Evolutionary conservation across 2,888 invertebrate species (phyloP), one percentile per base, ranked within the genome.

Genomic region (Nemotelus nigrinus): DNA sequence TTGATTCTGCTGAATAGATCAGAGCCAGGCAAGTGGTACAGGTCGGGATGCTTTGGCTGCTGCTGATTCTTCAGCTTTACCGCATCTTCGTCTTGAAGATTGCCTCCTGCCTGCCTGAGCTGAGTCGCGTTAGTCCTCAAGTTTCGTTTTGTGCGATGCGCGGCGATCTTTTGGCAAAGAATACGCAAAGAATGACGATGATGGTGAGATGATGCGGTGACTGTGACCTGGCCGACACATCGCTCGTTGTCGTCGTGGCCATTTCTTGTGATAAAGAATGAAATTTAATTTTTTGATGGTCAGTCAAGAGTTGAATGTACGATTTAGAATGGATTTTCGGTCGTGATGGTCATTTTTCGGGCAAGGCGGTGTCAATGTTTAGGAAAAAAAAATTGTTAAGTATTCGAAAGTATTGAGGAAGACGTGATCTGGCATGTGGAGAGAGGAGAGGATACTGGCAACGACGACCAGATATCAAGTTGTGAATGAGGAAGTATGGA

Each of bases 291-390:
- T 25, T 25, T 25, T 25, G 25, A 25, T 25, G 25, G 65, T 65
- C 45, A n/a, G 65, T n/a, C 41, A 45, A 41, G 45, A 65, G 65
- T 65, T 65, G 65, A 65, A 65, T 65, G 65, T 65, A 65, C 65
- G 45, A n/a, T 65, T 65, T 10, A 65, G 65, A 65, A 65, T 65
- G 44, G 43, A 41, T 65, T 65, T 65, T 65, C 45, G 65, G 10
- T 47, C 10, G n/a, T 45, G 65, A 65, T 65, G 65, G 8, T 41
- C 25, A 65, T 44, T 65, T 65, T 65, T 44, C 65, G 65, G 47
- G 41, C 65, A 65, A 45, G 53, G 10, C 10, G 53, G 53, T 53
- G 6, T 6, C 10, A 53, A 53, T 53, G 53, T 7, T 7, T 53
- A 53, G 53, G 53, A 53, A 53, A 6, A 6, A 53, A 25, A 25